Conservation (phyloP, 2,113 vertebrate genomes). For the Neotragus pygmaeus region DNA sequence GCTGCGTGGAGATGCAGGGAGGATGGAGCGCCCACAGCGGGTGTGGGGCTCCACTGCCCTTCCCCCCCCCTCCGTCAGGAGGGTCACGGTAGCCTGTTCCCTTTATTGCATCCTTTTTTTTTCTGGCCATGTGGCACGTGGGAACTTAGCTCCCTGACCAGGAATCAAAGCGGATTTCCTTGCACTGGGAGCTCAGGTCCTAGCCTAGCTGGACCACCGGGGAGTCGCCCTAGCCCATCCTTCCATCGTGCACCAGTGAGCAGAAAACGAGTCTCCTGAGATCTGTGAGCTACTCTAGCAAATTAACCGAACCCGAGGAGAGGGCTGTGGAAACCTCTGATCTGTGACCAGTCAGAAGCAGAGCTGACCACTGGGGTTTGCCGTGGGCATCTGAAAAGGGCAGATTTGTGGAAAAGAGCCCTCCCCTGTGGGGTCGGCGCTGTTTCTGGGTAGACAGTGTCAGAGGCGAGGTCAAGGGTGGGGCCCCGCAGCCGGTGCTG, state of each 20-base stretch:
- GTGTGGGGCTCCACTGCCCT: rapidly evolving
- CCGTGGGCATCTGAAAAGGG: neutral
- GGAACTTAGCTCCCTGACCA: neutral
- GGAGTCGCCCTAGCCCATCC: neutral
- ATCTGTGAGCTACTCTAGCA: neutral
- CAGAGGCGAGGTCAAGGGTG: neutral
- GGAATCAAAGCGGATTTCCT: neutral
- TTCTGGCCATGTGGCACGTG: neutral
- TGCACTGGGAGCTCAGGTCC: neutral
- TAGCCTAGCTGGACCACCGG: neutral
- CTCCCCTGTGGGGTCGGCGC: rapidly evolving
- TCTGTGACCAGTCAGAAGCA: neutral
- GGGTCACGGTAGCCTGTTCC: rapidly evolving
- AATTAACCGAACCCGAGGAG: neutral
- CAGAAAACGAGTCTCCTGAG: too few relatives aligned
- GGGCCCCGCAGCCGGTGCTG: neutral
- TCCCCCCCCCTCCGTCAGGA: neutral
- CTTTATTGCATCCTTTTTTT: neutral
- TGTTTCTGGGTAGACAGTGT: neutral
- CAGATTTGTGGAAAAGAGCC: neutral
- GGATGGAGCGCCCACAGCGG: rapidly evolving
- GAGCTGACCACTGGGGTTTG: neutral
- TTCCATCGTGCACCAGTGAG: rapidly evolving
- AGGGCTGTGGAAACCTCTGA: neutral
- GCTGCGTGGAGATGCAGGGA: rapidly evolving